These are phyloP conservation scores for Venustaconcha ellipsiformis DNA, from an alignment of 1,140 invertebrate species.

Conservation along the genomic window DNA sequence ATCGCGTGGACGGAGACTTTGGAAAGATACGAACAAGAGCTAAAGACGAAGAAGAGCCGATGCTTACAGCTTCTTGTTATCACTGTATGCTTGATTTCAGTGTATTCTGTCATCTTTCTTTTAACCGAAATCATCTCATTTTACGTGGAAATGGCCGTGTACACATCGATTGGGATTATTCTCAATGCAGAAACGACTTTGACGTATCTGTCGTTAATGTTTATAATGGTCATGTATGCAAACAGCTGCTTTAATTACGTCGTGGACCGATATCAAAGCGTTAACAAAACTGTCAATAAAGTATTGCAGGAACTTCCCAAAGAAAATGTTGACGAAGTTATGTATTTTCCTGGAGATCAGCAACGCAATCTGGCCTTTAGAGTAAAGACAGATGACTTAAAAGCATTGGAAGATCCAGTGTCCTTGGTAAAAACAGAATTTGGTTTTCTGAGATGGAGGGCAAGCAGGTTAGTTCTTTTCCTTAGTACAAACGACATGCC, in stretches of 20 bases:
- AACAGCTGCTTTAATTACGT: conserved; percentile 36
- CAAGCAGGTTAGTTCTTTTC: conserved; percentile 37
- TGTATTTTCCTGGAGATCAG: no score
- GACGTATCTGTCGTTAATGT: conserved; percentile 31
- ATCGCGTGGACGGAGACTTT: conserved; percentile 1
- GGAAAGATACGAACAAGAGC: conserved; percentile 3
- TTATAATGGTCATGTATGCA: conserved; percentile 12
- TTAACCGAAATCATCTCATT: conserved; percentile 37
- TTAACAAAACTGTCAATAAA: conserved; percentile 41
- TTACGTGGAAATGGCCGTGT: conserved; percentile 37
- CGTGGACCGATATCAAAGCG: conserved; percentile 31
- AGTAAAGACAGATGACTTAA: neutral
- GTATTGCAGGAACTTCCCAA: neutral
- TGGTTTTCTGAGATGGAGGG: conserved; percentile 26
- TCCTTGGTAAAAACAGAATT: conserved; percentile 31
- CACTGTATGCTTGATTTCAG: conserved; percentile 28
- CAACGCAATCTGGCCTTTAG: no score
- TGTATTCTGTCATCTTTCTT: conserved; percentile 37
- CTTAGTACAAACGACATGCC: conserved; percentile 39
- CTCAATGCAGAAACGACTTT: conserved; percentile 35
- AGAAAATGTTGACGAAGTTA: no score
- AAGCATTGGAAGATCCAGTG: neutral
- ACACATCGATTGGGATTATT: conserved; percentile 45
- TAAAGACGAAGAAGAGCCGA: neutral
- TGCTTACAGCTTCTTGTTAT: conserved; percentile 22